These are phyloP conservation scores for Hylaeus anthracinus DNA, from an alignment of 1,140 invertebrate species.

Conservation along the genomic window DNA sequence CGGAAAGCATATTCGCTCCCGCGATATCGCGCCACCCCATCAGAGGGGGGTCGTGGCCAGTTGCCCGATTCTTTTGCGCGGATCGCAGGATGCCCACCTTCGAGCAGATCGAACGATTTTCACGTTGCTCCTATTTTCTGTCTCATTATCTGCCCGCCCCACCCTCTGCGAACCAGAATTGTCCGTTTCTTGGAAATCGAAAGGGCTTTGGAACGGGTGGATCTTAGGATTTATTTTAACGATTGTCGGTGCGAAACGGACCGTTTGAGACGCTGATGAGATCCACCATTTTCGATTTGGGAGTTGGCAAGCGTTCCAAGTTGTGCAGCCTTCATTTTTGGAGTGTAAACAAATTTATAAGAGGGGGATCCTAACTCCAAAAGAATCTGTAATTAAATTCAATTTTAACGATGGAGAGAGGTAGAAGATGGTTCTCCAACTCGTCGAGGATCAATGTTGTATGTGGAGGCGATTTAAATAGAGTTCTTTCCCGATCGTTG, in stretches of 20 bases:
- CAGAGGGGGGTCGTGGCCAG: slow-evolving; percentile 17
- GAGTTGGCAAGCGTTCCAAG: too few species aligned
- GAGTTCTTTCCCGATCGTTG: too few species aligned
- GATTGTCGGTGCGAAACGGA: neutral
- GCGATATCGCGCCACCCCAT: slow-evolving; percentile 56
- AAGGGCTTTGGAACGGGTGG: neutral
- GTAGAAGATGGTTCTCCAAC: too few species aligned
- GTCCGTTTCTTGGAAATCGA: slow-evolving; percentile 3
- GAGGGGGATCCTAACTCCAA: too few species aligned
- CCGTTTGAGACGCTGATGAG: neutral
- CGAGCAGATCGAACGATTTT: slow-evolving; percentile 28
- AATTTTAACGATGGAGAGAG: too few species aligned
- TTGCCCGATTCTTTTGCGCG: slow-evolving; percentile 26
- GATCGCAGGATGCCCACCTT: slow-evolving; percentile 3
- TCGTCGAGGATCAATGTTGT: too few species aligned
- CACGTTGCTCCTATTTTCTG: slow-evolving; percentile 28
- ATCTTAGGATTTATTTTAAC: neutral
- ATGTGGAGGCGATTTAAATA: too few species aligned
- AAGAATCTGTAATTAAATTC: too few species aligned
- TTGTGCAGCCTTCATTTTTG: too few species aligned
- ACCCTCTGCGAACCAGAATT: neutral
- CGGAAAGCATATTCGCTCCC: slow-evolving; percentile 47
- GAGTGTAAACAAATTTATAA: too few species aligned
- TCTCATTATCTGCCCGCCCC: slow-evolving; percentile 18
- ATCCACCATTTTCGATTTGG: too few species aligned